These are phyloP conservation scores for Chionis minor DNA, from an alignment of 2,113 vertebrate species.

Conservation along the genomic window DNA sequence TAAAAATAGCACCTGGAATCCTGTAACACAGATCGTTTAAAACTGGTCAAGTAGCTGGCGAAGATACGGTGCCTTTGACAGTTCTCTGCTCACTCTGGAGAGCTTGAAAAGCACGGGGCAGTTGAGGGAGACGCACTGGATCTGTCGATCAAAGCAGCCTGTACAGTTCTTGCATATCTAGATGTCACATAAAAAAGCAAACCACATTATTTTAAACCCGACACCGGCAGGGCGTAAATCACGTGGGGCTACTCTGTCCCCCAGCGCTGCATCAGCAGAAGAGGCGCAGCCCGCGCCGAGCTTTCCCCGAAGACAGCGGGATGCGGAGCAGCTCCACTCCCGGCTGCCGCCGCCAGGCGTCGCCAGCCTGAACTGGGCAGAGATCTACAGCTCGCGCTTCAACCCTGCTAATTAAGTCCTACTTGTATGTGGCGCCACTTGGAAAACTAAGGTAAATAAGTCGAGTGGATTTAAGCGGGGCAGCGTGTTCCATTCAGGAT, in stretches of 20 bases:
- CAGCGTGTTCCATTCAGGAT: background rate
- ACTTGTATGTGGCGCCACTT: background rate
- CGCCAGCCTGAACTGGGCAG: background rate
- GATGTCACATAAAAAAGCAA: background rate
- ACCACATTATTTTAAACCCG: background rate
- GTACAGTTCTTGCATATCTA: constrained; percentile 95
- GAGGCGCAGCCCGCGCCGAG: background rate
- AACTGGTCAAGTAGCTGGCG: constrained; percentile 96
- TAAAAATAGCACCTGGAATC: constrained; percentile 79
- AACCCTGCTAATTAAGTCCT: background rate
- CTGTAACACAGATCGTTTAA: constrained; percentile 75
- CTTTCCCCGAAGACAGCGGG: background rate
- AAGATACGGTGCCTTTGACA: constrained; percentile 92
- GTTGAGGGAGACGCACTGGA: constrained; percentile 90
- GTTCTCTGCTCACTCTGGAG: constrained; percentile 86
- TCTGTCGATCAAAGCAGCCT: constrained; percentile 85
- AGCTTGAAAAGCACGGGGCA: constrained; percentile 95
- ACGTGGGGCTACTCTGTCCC: background rate
- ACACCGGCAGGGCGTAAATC: background rate
- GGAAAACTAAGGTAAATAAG: background rate
- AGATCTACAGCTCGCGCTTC: background rate
- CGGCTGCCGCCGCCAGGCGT: background rate
- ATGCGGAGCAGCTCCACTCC: background rate
- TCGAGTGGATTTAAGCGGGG: background rate
- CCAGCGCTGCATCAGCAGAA: accelerated